phyloP scores from a whole-genome alignment of 2,113 vertebrate genomes.

The Psettodes erumei region DNA sequence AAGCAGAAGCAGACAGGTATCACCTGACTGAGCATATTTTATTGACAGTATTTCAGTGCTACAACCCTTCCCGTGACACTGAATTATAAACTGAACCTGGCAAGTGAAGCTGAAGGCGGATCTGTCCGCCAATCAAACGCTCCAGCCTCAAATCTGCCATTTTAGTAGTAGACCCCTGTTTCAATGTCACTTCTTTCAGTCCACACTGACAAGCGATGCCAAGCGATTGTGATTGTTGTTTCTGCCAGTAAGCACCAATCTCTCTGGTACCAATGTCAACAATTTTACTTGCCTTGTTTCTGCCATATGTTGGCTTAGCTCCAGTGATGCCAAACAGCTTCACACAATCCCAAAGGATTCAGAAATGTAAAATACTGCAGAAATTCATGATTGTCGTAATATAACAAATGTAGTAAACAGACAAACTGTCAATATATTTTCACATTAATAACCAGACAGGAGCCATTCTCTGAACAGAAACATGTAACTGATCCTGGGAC shows the following conservation, averaged over 20 bases:
- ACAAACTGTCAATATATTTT: neutral
- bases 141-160: neutral
- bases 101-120: constrained; percentile 4
- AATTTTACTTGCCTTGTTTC: constrained; percentile 2
- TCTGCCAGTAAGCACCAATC: neutral
- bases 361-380: neutral
- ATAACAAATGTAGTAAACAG: neutral
- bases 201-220: neutral
- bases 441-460: neutral
- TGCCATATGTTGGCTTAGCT: constrained; percentile 7
- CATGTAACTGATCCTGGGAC: neutral
- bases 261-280: constrained; percentile 1
- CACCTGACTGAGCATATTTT: constrained; percentile 29
- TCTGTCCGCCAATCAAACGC: neutral
- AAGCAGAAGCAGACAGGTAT: constrained; percentile 6
- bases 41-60: constrained; percentile 14
- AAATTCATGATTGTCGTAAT: neutral
- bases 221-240: constrained; percentile 6
- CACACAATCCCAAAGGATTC: neutral
- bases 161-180: constrained; percentile 25
- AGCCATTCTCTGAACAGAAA: neutral
- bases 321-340: neutral
- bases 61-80: constrained; percentile 4
- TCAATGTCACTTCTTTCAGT: constrained; percentile 6
- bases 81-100: constrained; percentile 15